Conservation (phyloP, 2,888 invertebrate species). For the Drosophila longiperda region DNA sequence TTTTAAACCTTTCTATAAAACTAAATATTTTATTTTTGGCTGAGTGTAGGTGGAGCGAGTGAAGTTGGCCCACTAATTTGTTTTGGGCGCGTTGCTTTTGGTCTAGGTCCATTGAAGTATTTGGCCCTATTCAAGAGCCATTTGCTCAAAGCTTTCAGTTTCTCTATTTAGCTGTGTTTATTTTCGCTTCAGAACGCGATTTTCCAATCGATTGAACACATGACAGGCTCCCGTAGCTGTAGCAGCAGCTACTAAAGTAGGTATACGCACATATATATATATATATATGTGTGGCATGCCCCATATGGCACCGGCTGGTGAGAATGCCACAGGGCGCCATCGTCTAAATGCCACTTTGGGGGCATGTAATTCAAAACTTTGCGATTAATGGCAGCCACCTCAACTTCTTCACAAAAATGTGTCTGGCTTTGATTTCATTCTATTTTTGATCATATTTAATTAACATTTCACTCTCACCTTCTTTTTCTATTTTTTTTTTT, state of each 20-base stretch:
- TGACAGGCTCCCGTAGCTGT: slow-evolving; percentile 56
- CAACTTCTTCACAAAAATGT: slow-evolving; percentile 16
- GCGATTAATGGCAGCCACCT: slow-evolving; percentile 54
- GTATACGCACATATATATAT: slow-evolving; percentile 30
- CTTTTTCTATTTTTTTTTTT: slow-evolving; percentile 18
- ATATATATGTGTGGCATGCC: slow-evolving; percentile 20
- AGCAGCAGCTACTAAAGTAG: slow-evolving; percentile 50
- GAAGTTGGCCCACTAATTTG: slow-evolving; percentile 23
- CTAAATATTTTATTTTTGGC: background rate
- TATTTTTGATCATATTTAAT: slow-evolving; percentile 75
- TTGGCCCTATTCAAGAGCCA: slow-evolving; percentile 11
- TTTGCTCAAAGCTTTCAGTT: slow-evolving; percentile 56
- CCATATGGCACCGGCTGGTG: slow-evolving; percentile 52
- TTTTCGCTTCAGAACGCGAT: slow-evolving; percentile 80
- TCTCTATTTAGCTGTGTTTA: slow-evolving; percentile 79
- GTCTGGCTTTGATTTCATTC: slow-evolving; percentile 45
- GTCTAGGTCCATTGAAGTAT: slow-evolving; percentile 36
- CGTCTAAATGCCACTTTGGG: slow-evolving; percentile 37
- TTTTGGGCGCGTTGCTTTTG: slow-evolving; percentile 29
- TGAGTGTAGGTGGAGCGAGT: slow-evolving; percentile 19
- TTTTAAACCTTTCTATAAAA: background rate
- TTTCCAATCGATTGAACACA: slow-evolving; percentile 79
- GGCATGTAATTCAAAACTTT: slow-evolving; percentile 52
- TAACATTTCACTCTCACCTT: slow-evolving; percentile 56
- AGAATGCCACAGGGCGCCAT: background rate